phyloP scores from a whole-genome alignment of 2,113 vertebrate genomes.

The Terrapene triunguis region DNA sequence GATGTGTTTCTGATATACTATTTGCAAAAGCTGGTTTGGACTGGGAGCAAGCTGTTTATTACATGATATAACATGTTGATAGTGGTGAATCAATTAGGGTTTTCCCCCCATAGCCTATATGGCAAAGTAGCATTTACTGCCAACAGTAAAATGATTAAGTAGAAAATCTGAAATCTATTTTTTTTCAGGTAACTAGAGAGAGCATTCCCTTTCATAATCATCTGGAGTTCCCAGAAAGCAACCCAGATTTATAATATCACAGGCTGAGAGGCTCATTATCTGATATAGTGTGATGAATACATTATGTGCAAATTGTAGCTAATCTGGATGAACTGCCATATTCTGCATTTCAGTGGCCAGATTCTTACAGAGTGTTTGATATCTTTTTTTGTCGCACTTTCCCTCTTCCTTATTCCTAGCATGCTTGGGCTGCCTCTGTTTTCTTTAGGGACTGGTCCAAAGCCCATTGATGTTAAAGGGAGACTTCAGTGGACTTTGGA shows the following conservation, averaged over 20 bases:
- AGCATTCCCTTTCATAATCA: constrained; percentile 58
- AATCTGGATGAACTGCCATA: constrained; percentile 6
- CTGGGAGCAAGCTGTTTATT: constrained; percentile 66
- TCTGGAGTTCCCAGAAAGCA: constrained; percentile 48
- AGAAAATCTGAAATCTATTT: constrained; percentile 68
- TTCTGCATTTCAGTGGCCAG: constrained; percentile 50
- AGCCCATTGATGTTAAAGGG: neutral
- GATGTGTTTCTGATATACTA: constrained; percentile 62
- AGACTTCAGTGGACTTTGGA: neutral
- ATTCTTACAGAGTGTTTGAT: constrained; percentile 52
- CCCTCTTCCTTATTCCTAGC: neutral
- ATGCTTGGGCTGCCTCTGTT: constrained; percentile 4
- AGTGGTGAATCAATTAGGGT: constrained; percentile 72
- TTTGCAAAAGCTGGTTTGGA: constrained; percentile 61
- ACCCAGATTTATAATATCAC: constrained; percentile 46
- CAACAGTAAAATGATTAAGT: constrained; percentile 60
- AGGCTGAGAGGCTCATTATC: constrained; percentile 15
- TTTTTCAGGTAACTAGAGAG: constrained; percentile 65
- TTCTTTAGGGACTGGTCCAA: neutral
- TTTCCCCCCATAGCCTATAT: constrained; percentile 41
- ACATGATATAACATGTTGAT: constrained; percentile 58
- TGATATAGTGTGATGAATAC: constrained; percentile 34
- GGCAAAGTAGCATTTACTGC: constrained; percentile 54
- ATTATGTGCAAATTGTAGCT: constrained; percentile 25
- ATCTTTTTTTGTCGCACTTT: neutral